Conservation (phyloP, 2,797 vertebrate species). For the Harpagifer antarcticus region DNA sequence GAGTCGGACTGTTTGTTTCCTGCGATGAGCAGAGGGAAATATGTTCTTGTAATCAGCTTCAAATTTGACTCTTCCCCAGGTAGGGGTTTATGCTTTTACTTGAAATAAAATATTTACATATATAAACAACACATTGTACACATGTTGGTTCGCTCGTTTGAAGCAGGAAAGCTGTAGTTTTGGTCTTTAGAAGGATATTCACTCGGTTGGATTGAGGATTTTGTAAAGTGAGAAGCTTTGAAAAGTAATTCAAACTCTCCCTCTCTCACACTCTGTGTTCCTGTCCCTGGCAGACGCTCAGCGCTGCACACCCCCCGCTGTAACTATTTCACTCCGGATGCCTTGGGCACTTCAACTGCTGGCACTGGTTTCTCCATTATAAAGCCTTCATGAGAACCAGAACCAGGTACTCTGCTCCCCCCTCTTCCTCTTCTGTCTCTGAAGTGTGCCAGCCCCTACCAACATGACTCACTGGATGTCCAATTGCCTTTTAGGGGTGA, state of each 20-base stretch:
- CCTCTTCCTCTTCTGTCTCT: constrained; percentile 38
- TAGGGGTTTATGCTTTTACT: constrained; percentile 33
- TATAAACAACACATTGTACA: constrained; percentile 20
- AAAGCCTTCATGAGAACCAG: constrained; percentile 67
- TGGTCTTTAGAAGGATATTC: constrained; percentile 8
- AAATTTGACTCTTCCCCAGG: constrained; percentile 55
- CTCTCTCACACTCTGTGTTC: constrained; percentile 21
- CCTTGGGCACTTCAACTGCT: constrained; percentile 63
- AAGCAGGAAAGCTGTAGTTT: constrained; percentile 3
- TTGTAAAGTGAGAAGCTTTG: constrained; percentile 28
- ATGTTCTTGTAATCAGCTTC: constrained; percentile 65
- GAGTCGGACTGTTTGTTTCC: constrained; percentile 77
- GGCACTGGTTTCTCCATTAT: constrained; percentile 57
- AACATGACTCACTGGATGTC: constrained; percentile 47
- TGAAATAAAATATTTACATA: constrained; percentile 39
- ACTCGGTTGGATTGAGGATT: constrained; percentile 11
- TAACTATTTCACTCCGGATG: constrained; percentile 51
- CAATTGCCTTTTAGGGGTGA: constrained; percentile 57
- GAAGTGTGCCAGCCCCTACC: constrained; percentile 51
- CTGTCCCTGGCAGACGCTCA: constrained; percentile 25
- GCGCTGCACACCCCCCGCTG: constrained; percentile 47
- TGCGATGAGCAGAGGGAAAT: constrained; percentile 70
- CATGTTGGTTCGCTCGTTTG: background rate
- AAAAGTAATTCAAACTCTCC: constrained; percentile 29
- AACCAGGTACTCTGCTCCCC: constrained; percentile 56